Conservation (phyloP, 2,888 invertebrate genomes). For the Patella depressa region DNA sequence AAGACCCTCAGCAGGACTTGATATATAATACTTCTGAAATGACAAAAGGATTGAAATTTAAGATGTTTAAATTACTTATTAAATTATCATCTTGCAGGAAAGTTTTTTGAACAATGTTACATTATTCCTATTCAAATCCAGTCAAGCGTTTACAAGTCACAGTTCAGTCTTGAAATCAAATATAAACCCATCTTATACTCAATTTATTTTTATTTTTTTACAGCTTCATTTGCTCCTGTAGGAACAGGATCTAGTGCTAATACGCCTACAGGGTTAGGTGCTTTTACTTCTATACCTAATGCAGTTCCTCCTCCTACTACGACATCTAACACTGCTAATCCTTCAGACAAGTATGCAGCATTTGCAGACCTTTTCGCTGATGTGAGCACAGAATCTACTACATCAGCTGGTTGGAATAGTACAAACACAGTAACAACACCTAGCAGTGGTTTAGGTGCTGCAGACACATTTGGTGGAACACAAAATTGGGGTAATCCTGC, state of each 20-base stretch:
- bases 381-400: neutral
- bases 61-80: too few relatives aligned
- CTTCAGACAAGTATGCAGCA: neutral
- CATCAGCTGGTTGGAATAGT: neutral
- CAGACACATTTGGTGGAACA: neutral
- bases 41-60: too few relatives aligned
- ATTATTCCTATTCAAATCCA: too few relatives aligned
- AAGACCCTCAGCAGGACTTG: too few relatives aligned
- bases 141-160: too few relatives aligned
- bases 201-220: neutral
- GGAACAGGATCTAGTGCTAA: neutral
- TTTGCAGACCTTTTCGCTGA: slow-evolving; percentile 1
- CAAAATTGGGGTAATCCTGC: neutral
- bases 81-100: too few relatives aligned
- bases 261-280: neutral
- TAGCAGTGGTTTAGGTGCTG: neutral
- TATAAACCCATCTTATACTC: too few relatives aligned
- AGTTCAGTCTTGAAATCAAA: too few relatives aligned
- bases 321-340: neutral
- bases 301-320: neutral
- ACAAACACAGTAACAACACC: neutral
- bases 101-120: too few relatives aligned
- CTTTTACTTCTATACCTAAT: neutral
- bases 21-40: too few relatives aligned
- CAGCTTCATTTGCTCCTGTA: slow-evolving; percentile 25